phyloP scores from a whole-genome alignment of 1,140 invertebrate genomes.

The Periplaneta americana region DNA sequence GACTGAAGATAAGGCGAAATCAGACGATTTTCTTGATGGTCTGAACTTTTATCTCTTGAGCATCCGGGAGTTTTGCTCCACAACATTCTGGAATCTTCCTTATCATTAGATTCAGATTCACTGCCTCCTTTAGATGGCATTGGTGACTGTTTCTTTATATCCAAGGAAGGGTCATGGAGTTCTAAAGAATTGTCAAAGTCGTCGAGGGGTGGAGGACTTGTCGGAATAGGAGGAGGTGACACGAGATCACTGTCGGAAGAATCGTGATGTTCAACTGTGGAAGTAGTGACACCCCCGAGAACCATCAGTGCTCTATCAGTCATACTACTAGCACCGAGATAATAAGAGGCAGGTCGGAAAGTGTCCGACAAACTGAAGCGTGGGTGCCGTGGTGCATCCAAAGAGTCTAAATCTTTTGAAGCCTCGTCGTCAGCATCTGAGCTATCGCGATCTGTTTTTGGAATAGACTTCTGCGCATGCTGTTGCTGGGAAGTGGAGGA shows the following conservation, averaged over 20 bases:
- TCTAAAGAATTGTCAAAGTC: conserved; percentile 48
- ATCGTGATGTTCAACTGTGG: conserved; percentile 56
- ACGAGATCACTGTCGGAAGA: conserved; percentile 78
- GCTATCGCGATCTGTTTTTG: conserved; percentile 43
- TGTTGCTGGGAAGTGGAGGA: conserved; percentile 22
- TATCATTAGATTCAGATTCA: background rate
- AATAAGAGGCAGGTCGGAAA: conserved; percentile 81
- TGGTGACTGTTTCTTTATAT: conserved; percentile 23
- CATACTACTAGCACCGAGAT: conserved; percentile 52
- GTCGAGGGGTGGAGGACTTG: conserved; percentile 63
- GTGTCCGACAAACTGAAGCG: conserved; percentile 81
- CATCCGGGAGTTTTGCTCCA: background rate
- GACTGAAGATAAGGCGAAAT: background rate
- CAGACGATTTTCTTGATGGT: background rate
- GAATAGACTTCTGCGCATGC: background rate
- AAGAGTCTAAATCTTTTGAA: conserved; percentile 67
- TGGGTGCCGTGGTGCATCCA: conserved; percentile 58
- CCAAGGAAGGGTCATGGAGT: conserved; percentile 31
- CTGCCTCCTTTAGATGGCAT: background rate
- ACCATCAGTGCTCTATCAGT: conserved; percentile 34
- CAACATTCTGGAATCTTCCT: background rate
- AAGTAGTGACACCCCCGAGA: background rate
- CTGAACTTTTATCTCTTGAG: background rate
- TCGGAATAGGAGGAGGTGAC: conserved; percentile 75
- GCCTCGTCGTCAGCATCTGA: conserved; percentile 83